phyloP scores from a whole-genome alignment of 2,797 vertebrate species.

The Smutsia temminckii region DNA sequence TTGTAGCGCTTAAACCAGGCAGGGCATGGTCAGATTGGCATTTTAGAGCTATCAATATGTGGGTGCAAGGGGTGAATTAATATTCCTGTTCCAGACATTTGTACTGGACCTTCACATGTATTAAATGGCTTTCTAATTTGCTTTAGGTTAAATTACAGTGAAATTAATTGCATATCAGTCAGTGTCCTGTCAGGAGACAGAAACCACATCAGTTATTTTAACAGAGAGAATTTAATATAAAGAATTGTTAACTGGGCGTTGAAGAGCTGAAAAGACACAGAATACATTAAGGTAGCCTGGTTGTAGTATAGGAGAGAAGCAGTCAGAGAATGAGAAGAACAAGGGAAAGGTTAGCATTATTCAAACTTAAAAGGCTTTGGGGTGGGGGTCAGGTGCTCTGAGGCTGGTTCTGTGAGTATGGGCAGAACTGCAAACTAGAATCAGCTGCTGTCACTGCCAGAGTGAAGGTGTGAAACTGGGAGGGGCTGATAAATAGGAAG shows the following conservation, averaged over 20 bases:
- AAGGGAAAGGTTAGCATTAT: conserved; percentile 3
- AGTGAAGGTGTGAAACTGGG: not conserved
- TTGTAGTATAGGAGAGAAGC: not conserved
- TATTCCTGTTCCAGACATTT: not conserved
- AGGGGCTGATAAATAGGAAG: not conserved
- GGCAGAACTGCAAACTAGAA: not conserved
- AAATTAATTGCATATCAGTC: not conserved
- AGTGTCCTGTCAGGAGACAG: not conserved
- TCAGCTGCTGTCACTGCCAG: not conserved
- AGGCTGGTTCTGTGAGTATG: not conserved
- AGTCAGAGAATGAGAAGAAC: not conserved
- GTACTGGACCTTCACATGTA: not conserved
- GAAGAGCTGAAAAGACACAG: not conserved
- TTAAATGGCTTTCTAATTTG: conserved; percentile 24
- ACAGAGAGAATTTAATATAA: not conserved
- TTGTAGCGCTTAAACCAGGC: not conserved
- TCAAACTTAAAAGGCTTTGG: not conserved
- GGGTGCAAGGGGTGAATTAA: not conserved
- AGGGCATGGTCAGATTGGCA: not conserved
- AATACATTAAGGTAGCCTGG: not conserved
- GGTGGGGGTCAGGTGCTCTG: rapidly evolving
- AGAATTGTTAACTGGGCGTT: not conserved
- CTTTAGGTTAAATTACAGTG: conserved; percentile 43
- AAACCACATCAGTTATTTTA: conserved; percentile 47
- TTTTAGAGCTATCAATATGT: not conserved